Conservation (phyloP, 1,140 invertebrate species). For the Drosophila chauvacae region DNA sequence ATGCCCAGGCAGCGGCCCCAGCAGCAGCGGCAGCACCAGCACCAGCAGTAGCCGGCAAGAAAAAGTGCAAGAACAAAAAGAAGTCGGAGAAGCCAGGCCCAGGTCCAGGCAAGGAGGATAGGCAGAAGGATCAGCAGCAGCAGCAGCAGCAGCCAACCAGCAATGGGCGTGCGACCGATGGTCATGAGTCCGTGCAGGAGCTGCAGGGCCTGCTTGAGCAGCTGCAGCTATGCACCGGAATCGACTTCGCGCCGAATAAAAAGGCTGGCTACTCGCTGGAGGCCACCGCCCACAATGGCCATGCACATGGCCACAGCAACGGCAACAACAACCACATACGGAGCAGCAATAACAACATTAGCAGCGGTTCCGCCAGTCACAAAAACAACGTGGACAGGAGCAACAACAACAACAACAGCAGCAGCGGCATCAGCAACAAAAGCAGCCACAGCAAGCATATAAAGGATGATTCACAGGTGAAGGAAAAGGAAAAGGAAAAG, state of each 20-base stretch:
- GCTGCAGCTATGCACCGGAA: constrained; percentile 63
- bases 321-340: constrained; percentile 69
- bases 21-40: constrained; percentile 36
- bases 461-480: background rate
- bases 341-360: constrained; percentile 53
- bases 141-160: constrained; percentile 12
- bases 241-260: background rate
- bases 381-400: constrained; percentile 36
- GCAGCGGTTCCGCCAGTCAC: constrained; percentile 26
- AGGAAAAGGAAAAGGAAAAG: background rate
- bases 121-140: constrained; percentile 6
- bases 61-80: constrained; percentile 69
- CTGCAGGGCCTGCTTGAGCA: constrained; percentile 53
- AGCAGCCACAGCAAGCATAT: constrained; percentile 9
- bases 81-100: constrained; percentile 45
- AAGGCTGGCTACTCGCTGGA: background rate
- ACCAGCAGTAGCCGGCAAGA: constrained; percentile 39
- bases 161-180: constrained; percentile 45
- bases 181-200: constrained; percentile 1
- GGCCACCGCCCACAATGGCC: constrained; percentile 48
- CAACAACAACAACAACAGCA: constrained; percentile 33
- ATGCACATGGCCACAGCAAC: constrained; percentile 46
- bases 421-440: constrained; percentile 21
- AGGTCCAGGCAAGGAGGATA: constrained; percentile 15
- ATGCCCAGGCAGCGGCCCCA: constrained; percentile 54